A percentile compares a stretch with the other conserved stretches of the same genome.
Evolutionary conservation across 23 tunicate species (phyloP).

Genomic region (Botrylloides violaceus): DNA sequence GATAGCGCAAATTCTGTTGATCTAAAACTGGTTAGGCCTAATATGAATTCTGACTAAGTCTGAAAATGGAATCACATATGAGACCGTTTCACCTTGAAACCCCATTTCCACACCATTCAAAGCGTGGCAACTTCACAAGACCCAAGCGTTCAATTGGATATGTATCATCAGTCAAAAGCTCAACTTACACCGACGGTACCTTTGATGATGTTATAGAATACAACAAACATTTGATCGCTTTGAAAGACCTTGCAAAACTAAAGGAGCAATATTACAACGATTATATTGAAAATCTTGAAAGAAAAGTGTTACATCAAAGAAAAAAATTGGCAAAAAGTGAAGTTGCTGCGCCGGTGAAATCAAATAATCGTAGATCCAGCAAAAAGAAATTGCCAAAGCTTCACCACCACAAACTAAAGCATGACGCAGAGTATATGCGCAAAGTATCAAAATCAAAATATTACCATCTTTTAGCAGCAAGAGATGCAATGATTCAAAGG

Average conservation of each 20-base stretch:
- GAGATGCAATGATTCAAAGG: neutral
- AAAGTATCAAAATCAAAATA: constrained; percentile 19
- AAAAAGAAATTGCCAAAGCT: constrained; percentile 1
- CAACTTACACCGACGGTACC: neutral
- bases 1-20: no score
- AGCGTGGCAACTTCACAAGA: neutral
- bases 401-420: neutral
- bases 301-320: constrained; percentile 10
- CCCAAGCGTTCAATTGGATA: neutral
- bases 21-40: no score
- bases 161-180: constrained; percentile 4
- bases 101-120: neutral
- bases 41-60: no score
- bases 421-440: constrained; percentile 10
- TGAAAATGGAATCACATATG: constrained; percentile 1
- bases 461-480: constrained; percentile 19
- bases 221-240: constrained; percentile 7
- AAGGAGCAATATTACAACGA: constrained; percentile 16
- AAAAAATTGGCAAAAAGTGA: neutral
- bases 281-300: constrained; percentile 13
- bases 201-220: constrained; percentile 24
- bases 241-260: constrained; percentile 14
- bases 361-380: neutral
- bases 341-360: neutral
- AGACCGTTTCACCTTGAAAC: constrained; percentile 9